Evolutionary conservation across 1,140 invertebrate genomes (phyloP).

Genomic region (Drosophila pachea): DNA sequence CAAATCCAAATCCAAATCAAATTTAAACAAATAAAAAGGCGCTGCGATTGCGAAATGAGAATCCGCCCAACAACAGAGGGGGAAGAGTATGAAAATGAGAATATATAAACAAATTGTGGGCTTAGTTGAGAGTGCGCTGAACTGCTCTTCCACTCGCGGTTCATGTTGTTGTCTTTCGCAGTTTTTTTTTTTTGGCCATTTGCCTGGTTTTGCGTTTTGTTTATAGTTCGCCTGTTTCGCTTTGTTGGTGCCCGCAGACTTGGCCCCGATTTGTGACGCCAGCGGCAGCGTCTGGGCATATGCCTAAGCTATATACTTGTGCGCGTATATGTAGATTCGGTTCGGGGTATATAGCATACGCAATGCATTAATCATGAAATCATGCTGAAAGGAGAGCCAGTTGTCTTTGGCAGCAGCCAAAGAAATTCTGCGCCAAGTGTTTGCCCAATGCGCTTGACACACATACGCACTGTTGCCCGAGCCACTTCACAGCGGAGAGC

Average conservation of each 20-base stretch:
- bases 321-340: constrained; percentile 15
- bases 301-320: constrained; percentile 12
- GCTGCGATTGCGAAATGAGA: neutral
- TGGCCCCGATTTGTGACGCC: constrained; percentile 61
- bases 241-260: constrained; percentile 52
- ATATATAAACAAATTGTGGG: constrained; percentile 7
- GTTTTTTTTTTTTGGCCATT: constrained; percentile 32
- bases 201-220: constrained; percentile 46
- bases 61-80: neutral
- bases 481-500: neutral
- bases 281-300: constrained; percentile 56
- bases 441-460: constrained; percentile 72
- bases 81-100: neutral
- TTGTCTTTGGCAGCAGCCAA: constrained; percentile 47
- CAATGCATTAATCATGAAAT: constrained; percentile 70
- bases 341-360: constrained; percentile 34
- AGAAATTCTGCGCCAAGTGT: constrained; percentile 55
- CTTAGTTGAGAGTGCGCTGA: constrained; percentile 33
- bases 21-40: neutral
- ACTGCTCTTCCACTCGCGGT: constrained; percentile 41
- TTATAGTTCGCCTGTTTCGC: constrained; percentile 52
- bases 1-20: neutral
- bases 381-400: constrained; percentile 35
- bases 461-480: constrained; percentile 50
- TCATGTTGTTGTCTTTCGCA: constrained; percentile 52